Base-by-base conservation (phyloP, 2,797 vertebrate genomes). In the Characodon lateralis region DNA sequence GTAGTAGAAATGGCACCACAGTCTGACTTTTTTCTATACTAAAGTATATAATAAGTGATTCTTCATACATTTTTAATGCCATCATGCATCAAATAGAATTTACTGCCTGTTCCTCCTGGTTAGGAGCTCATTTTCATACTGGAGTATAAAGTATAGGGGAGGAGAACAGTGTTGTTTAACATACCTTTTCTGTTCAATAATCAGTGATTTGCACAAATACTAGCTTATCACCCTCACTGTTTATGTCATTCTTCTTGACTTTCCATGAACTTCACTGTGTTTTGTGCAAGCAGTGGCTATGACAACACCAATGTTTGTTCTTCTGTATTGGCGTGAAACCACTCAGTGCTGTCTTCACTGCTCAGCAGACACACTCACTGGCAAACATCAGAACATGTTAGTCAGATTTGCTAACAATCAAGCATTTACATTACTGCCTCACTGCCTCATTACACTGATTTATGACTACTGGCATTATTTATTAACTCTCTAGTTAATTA, bases 241-340 rank as follows among this genome's bases (percentile, higher is more conserved):
- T 78, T 65, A 74, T 74, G 84, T 77, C 2, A 71, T 70, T 1
- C 58, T 28, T 50, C 16, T 77, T 75, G 78, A 82, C 78, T 82
- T 59, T 58, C 71, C 2, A 12, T 81, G 46, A 82, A 91, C 89
- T 85, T 84, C 26, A 80, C 72, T 81, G 80, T 70, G 83, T 88
- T 79, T 53, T 72, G 72, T 74, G 73, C 63, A 72, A 71, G 75
- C 70, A 68, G 91, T 93, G 94, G 91, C 90, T 80, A 92, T 92
- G 91, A 83, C 81, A 66, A 93, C 55, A 18, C 92, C 85, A 76
- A 86, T 56, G 82, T 84, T 89, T 89, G 73, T 89, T 86, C 76
- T 85, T 85, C 53, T 80, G 74, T 84, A 74, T 78, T 91, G 92
- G 90, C 71, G 2, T 39, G 71, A 71, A 72, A 78, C 75, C 78